Conservation (phyloP, 2,797 vertebrate species). For the Pristis pectinata region DNA sequence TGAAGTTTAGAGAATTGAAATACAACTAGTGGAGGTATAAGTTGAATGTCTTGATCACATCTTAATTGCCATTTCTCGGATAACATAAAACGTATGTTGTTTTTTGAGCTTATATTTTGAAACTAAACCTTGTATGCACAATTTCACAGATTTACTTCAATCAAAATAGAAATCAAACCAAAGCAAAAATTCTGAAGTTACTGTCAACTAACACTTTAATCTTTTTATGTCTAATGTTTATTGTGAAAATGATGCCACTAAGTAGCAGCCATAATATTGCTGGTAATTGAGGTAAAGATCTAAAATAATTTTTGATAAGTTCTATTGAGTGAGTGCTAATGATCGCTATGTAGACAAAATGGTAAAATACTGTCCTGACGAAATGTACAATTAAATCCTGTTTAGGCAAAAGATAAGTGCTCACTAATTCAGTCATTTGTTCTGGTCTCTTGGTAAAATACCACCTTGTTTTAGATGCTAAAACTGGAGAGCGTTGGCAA, state of each 20-base stretch:
- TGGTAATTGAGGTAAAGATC: not conserved
- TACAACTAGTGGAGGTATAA: conserved; percentile 24
- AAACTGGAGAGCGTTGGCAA: not conserved
- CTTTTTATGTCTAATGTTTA: not conserved
- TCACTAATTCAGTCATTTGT: not conserved
- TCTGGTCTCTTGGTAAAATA: not conserved
- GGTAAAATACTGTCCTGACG: not conserved
- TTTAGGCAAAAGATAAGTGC: not conserved
- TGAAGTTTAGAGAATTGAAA: conserved; percentile 25
- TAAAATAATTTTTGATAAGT: conserved; percentile 11
- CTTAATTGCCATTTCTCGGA: conserved; percentile 26
- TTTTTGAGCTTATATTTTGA: conserved; percentile 22
- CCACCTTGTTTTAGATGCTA: not conserved
- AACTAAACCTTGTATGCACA: not conserved
- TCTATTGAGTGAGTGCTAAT: not conserved
- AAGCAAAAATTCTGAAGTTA: not conserved
- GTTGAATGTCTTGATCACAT: conserved; percentile 14
- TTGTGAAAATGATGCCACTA: not conserved
- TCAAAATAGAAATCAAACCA: conserved; percentile 1
- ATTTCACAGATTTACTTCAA: not conserved
- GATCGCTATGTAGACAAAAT: not conserved
- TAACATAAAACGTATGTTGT: not conserved
- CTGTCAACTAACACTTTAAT: not conserved
- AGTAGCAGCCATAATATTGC: not conserved
- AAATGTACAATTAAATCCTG: not conserved